Evolutionary conservation across 92 coral and sea anemone species (phyloP), one percentile per base, ranked within the genome.

Genomic region (Porites lobata): DNA sequence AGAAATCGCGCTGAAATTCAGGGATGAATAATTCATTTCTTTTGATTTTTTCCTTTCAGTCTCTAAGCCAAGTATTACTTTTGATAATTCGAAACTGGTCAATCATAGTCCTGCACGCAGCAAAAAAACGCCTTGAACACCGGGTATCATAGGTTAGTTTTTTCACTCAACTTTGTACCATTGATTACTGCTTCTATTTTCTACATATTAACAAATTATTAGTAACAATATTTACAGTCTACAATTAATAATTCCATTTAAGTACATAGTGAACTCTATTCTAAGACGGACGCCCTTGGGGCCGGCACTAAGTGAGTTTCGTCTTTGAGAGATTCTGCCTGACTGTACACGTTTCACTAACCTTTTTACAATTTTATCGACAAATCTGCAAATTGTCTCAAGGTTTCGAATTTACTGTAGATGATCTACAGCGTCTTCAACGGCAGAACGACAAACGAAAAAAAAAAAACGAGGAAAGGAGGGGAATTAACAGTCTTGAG

Each of bases 121-220:
- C 47, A 38, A 38, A 6, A 38, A 38, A 38, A 38, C 47, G 47
- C 47, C 47, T 38, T 38, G 5, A 4, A 4, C 47, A 38, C 5
- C 5, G 47, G 47, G 6, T 38, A 38, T 38, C 47, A 38, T 0
- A 38, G 47, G 47, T 1, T 71, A 38, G 43, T 50, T 8, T 6
- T 71, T 77, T 78, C 18, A 78, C 65, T 64, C 24, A 64, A 26
- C 56, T 77, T 29, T 62, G 52, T 61, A 59, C 50, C 59, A 77
- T 10, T 59, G 32, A 61, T 56, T 56, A 56, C 12, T 56, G 5
- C 15, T 56, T 10, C 61, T 56, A 56, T 51, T 3, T 50, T 43
- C 29, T 72, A 15, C 9, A 20, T 72, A 72, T 72, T 4, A 43
- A 43, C 57, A 72, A 72, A 9, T 21, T n/a, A n/a, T 47, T 59